Conservation (phyloP, 2,113 vertebrate genomes). For the Cyprinodon brontotheroides region DNA sequence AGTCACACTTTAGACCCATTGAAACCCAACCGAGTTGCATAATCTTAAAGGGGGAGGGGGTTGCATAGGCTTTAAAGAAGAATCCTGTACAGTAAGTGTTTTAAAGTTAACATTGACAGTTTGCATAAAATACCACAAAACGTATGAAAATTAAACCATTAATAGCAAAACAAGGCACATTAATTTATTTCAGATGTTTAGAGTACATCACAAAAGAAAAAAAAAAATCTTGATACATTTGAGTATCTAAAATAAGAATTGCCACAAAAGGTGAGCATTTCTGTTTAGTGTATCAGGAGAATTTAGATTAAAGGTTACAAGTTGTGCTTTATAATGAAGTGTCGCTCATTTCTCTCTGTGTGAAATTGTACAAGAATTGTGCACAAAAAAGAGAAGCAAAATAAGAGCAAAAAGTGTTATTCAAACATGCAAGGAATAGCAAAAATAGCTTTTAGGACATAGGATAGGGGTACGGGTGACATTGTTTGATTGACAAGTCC, state of each 20-base stretch:
- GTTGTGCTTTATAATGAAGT: slow-evolving; percentile 41
- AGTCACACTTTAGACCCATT: slow-evolving; percentile 36
- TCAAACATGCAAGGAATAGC: slow-evolving; percentile 10
- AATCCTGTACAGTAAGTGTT: slow-evolving; percentile 51
- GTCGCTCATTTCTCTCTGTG: slow-evolving; percentile 40
- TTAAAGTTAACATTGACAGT: slow-evolving; percentile 32
- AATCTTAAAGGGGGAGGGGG: not conserved
- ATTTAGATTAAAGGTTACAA: slow-evolving; percentile 25
- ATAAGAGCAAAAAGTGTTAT: slow-evolving; percentile 7
- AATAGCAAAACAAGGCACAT: slow-evolving; percentile 71
- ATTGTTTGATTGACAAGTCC: not conserved
- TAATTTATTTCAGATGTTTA: slow-evolving; percentile 42
- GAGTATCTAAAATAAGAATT: slow-evolving; percentile 22
- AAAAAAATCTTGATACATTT: slow-evolving; percentile 28
- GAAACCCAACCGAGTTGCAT: slow-evolving; percentile 39
- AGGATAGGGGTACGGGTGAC: not conserved
- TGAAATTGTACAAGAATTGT: slow-evolving; percentile 42
- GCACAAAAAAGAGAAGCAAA: slow-evolving; percentile 21
- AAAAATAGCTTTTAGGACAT: slow-evolving; percentile 11
- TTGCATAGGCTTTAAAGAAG: slow-evolving; percentile 56
- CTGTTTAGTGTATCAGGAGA: slow-evolving; percentile 47
- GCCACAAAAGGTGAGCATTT: slow-evolving; percentile 24
- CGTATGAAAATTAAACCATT: slow-evolving; percentile 45
- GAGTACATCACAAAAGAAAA: slow-evolving; percentile 47
- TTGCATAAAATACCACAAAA: slow-evolving; percentile 56